phyloP scores from a whole-genome alignment of 2,797 vertebrate species.

The Hemibagrus guttatus region DNA sequence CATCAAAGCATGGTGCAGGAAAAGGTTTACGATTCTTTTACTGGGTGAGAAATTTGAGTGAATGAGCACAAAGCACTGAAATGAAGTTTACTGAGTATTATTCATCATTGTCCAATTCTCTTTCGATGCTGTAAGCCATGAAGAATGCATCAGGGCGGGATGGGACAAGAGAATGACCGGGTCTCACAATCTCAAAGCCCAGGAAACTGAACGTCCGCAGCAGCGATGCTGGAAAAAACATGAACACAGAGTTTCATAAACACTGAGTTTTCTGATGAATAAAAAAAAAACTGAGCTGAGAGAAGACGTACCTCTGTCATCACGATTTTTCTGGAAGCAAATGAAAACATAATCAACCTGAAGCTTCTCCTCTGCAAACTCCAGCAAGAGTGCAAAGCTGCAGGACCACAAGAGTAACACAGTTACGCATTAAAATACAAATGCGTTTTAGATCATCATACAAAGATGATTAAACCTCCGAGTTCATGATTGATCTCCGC shows the following conservation, averaged over 20 bases:
- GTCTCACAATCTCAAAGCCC: conserved; percentile 99
- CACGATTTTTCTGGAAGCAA: conserved; percentile 95
- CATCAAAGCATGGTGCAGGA: conserved; percentile 34
- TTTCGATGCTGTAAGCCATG: conserved; percentile 97
- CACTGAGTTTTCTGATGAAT: not conserved
- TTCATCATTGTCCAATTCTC: conserved; percentile 90
- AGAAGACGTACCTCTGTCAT: conserved; percentile 85
- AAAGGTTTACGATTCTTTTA: conserved; percentile 49
- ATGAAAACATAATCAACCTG: conserved; percentile 90
- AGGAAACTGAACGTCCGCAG: conserved; percentile 97
- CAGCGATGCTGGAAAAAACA: conserved; percentile 79
- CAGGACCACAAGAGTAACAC: not conserved
- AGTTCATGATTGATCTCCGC: too few relatives aligned
- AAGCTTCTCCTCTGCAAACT: conserved; percentile 95
- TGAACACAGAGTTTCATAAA: too few relatives aligned
- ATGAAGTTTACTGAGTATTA: conserved; percentile 70
- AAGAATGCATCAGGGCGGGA: conserved; percentile 97
- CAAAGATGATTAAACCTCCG: not conserved
- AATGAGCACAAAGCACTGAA: conserved; percentile 35
- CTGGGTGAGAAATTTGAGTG: conserved; percentile 36
- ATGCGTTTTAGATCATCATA: not conserved
- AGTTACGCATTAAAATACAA: not conserved
- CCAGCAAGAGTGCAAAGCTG: conserved; percentile 92
- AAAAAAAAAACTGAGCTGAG: not conserved
- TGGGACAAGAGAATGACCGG: conserved; percentile 97